Percentiles rank a stretch among this genome's conserved stretches.
Evolutionary conservation across 2,888 invertebrate genomes (phyloP).

Genomic region (Octodonta nipae): DNA sequence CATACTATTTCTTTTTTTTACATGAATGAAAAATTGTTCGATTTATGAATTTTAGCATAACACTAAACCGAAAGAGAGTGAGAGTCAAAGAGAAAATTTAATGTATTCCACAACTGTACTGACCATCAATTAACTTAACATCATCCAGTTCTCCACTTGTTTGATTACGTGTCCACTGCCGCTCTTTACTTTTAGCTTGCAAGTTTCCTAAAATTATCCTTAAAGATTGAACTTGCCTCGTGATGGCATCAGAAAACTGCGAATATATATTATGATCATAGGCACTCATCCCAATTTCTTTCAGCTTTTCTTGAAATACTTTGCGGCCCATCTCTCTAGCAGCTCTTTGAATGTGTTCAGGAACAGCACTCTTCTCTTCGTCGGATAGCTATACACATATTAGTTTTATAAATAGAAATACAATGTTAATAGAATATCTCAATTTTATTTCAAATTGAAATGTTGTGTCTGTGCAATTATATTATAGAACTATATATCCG

Average conservation of each 20-base stretch:
- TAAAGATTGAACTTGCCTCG: slow-evolving; percentile 71
- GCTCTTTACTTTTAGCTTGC: slow-evolving; percentile 85
- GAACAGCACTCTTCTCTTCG: slow-evolving; percentile 77
- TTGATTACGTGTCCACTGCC: slow-evolving; percentile 88
- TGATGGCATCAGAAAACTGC: slow-evolving; percentile 63
- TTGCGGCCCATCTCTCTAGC: slow-evolving; percentile 87
- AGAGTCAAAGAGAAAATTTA: too few relatives aligned
- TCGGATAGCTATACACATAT: slow-evolving; percentile 52
- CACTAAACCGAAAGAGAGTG: too few relatives aligned
- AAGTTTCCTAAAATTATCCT: slow-evolving; percentile 73
- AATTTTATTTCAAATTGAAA: too few relatives aligned
- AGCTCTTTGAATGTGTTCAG: slow-evolving; percentile 75
- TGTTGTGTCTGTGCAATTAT: too few relatives aligned
- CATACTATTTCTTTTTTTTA: too few relatives aligned
- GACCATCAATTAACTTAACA: slow-evolving; percentile 84
- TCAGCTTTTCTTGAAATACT: slow-evolving; percentile 72
- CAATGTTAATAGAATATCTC: too few relatives aligned
- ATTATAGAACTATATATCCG: too few relatives aligned
- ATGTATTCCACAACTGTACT: too few relatives aligned
- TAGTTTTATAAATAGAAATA: too few relatives aligned
- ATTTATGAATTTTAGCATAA: too few relatives aligned
- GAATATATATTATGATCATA: slow-evolving; percentile 81
- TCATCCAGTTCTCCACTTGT: slow-evolving; percentile 92
- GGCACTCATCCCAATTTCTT: slow-evolving; percentile 89
- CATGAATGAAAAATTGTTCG: too few relatives aligned